phyloP scores from a whole-genome alignment of 2,113 vertebrate genomes.

The Laticauda laticaudata region DNA sequence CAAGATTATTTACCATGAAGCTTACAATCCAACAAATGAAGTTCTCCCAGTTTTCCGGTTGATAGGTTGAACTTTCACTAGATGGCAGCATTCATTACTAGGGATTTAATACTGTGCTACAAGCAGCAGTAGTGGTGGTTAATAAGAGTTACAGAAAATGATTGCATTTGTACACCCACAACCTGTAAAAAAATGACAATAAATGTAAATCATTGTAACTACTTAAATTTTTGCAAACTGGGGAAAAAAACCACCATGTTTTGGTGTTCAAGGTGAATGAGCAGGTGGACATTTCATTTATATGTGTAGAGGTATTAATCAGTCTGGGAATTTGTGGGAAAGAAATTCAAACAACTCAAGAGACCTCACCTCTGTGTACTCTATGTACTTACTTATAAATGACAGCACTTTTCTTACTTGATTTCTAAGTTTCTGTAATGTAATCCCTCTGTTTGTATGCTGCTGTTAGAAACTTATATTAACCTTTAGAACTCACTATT shows the following conservation, averaged over 20 bases:
- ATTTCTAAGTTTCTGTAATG: background rate
- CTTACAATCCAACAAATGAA: background rate
- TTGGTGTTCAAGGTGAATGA: background rate
- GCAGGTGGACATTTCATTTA: background rate
- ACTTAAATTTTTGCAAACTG: background rate
- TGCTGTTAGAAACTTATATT: background rate
- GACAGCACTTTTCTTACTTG: background rate
- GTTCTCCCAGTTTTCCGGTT: background rate
- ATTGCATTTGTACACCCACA: background rate
- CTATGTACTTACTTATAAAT: background rate
- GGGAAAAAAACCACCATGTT: background rate
- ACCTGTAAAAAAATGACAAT: background rate
- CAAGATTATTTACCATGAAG: background rate
- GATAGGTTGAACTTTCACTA: constrained; percentile 39
- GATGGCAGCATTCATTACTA: constrained; percentile 59
- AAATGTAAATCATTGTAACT: no score
- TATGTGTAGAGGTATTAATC: background rate
- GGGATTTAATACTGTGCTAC: background rate
- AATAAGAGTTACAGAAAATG: background rate
- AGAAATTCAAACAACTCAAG: background rate
- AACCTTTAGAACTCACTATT: background rate
- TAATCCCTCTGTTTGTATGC: background rate
- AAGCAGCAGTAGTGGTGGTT: background rate
- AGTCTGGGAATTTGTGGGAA: background rate
- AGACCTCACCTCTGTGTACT: background rate